Base-by-base conservation (phyloP, 2,113 vertebrate species). In the Potamarius usumacintae region DNA sequence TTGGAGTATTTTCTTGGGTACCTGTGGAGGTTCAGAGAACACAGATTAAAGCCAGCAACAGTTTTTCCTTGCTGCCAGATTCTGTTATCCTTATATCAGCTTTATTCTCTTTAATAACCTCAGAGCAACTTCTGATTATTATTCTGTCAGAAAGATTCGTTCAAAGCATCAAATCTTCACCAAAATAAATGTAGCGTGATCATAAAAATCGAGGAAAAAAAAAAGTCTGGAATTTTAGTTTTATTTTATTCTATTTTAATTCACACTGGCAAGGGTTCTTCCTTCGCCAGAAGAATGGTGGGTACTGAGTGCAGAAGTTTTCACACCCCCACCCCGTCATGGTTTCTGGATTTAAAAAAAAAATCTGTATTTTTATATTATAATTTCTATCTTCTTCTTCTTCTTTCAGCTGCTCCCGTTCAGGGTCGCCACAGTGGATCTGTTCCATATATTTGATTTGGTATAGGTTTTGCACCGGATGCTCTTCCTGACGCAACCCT, bases 1-100 rank as follows among this genome's bases (percentile, higher is more conserved):
- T 69, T 25, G 78, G 53, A 55, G 53, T 27, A 50, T 84, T 84
- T 22, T 79, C 87, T 58, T 57, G 84, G 17, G 52, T 60, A 55
- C 60, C 82, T 88, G 74, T 14, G 14, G 8, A 55, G 60, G 52
- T 20, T 22, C 6, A 53, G 42, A 63, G 11, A 20, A 42, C 22
- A 83, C 22, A 79, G 27, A 57, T 80, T 69, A 7, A 42, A 80
- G n/a, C 22, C 20, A 53, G 34, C 0, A 7, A 27, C 30, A 85
- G 11, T 0, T 0, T 53, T 42, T 50, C 20, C 30, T 42, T 72
- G 15, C 30, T 72, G 34, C 15, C 42, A 42, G 50, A 76, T 50
- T 48, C 72, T 48, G 8, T 22, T 50, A 22, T 20, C 7, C 9
- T 11, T 48, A 1, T 50, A 48, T 20, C 71, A 2, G 69, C 34